Base-by-base conservation (phyloP, 2,888 invertebrate species). In the Stenodera caucasica region DNA sequence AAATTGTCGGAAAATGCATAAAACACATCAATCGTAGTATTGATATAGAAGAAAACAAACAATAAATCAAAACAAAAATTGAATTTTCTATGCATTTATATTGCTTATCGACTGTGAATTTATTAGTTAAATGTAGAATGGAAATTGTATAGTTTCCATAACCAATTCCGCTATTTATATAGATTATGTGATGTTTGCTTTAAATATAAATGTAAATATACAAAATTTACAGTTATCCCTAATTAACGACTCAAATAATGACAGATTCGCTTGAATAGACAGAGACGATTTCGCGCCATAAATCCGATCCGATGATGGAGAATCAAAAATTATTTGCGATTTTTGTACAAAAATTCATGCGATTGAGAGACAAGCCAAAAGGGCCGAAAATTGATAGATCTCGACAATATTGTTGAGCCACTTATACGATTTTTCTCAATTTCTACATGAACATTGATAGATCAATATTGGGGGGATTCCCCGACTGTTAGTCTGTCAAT, bases 191-290 rank as follows among this genome's bases (percentile, higher is more conserved):
- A 45, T 45, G 45, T 45, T 45, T 45, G 45, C 23, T 45, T 45
- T 45, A 45, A n/a, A 12, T 45, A n/a, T n/a, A 7, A 60, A 56
- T 49, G 60, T 49, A 56, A 60, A 60, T 55, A 60, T 45, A 51
- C 29, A 52, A 21, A 45, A 60, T 53, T 55, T 60, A 60, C 33
- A 60, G 56, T 56, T 52, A 60, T 60, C 60, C 45, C 26, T 49
- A 60, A 60, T 60, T 60, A 60, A 60, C 26, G 55, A 59, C 45
- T 23, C 23, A 23, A 45, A 45, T 45, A 45, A 18, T 45, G 45
- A 45, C 23, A 45, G 23, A 23, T 23, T 23, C 23, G 45, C 23
- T 45, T 12, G n/a, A 23, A 45, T 23, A 12, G 21, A 45, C 23
- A 23, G 2, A 45, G 45, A 21, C 2, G 37, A 40, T 45, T 45